Evolutionary conservation across 1,140 invertebrate species (phyloP), one percentile per base, ranked within the genome.

Genomic region (Gonatopus flavifemur): DNA sequence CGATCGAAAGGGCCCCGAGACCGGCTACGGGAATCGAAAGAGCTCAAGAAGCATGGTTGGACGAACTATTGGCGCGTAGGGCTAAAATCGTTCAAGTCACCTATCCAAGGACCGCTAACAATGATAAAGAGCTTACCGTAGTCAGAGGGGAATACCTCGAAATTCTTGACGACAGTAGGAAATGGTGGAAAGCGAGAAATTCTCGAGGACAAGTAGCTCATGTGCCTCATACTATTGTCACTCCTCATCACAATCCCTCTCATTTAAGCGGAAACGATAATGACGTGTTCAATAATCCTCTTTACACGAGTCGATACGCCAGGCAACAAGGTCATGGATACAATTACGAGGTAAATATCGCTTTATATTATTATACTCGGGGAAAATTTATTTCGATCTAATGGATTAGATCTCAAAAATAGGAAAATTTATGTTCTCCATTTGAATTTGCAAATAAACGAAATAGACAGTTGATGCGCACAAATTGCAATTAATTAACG

Each of bases 141-240:
- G 86, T 91, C 25, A 85, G 95, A 55, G 96, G 96, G 55, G 96
- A 99, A 79, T 94, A 91, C 72, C 79, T 99, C 15, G 94, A 98
- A 85, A 86, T 97, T 31, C 78, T 98, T 38, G 96, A 98, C 70
- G 93, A 96, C 74, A 89, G 87, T 30, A 84, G 95, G 56, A 98
- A 98, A 74, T 99, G 96, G 96, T 99, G 96, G 96, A 96, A 96
- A 78, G 91, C 95, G 51, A 84, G 93, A 48, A 99, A 98, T 74
- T 84, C 85, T 21, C 83, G 88, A 52, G 91, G 92, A 3, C 86
- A 93, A 68, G 81, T 92, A 7, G 96, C 93, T 25, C 95, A 98
- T 76, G 96, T 98, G 36, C 96, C 96, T 1, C 94, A 98, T 78
- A 99, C 96, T 16, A 98, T 99, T 71, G 91, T 99, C 25, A 88